A percentile compares a stretch with the other conserved stretches of the same genome.
Evolutionary conservation across 2,113 vertebrate genomes (phyloP).

Genomic region (Coptodon rendalli): DNA sequence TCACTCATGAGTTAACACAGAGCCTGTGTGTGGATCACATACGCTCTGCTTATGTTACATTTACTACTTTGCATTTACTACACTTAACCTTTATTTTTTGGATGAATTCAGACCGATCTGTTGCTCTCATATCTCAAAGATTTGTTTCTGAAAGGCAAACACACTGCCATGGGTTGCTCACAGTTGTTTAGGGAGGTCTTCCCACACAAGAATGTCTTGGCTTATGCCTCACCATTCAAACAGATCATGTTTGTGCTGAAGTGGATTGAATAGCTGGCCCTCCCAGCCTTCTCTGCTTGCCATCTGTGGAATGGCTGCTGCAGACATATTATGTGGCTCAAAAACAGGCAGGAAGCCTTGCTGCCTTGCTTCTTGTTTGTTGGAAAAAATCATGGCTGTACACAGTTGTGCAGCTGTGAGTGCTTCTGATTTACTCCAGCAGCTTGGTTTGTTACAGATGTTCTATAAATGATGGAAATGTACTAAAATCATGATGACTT

Average conservation of each 20-base stretch:
- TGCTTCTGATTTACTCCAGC: not conserved
- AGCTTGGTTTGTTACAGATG: not conserved
- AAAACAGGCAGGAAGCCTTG: constrained; percentile 27
- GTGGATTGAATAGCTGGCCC: constrained; percentile 43
- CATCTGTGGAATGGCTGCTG: constrained; percentile 57
- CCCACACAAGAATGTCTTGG: constrained; percentile 66
- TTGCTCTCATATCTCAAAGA: not conserved
- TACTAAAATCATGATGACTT: not conserved
- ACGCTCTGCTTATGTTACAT: not conserved
- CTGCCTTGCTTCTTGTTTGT: constrained; percentile 1
- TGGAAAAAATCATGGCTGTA: not conserved
- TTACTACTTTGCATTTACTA: not conserved
- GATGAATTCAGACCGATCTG: not conserved
- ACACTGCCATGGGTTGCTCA: constrained; percentile 41
- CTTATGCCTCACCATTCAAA: constrained; percentile 49
- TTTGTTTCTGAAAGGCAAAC: constrained; percentile 33
- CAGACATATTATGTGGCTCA: constrained; percentile 23
- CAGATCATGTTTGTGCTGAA: constrained; percentile 65
- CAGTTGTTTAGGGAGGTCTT: constrained; percentile 55
- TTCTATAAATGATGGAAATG: not conserved
- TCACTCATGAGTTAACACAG: not conserved
- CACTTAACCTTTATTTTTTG: constrained; percentile 22
- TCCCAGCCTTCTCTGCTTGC: constrained; percentile 36
- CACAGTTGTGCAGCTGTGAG: constrained; percentile 11
- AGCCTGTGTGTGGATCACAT: not conserved